Evolutionary conservation across 2,888 invertebrate species (phyloP).

Genomic region (Rhagonycha lutea): DNA sequence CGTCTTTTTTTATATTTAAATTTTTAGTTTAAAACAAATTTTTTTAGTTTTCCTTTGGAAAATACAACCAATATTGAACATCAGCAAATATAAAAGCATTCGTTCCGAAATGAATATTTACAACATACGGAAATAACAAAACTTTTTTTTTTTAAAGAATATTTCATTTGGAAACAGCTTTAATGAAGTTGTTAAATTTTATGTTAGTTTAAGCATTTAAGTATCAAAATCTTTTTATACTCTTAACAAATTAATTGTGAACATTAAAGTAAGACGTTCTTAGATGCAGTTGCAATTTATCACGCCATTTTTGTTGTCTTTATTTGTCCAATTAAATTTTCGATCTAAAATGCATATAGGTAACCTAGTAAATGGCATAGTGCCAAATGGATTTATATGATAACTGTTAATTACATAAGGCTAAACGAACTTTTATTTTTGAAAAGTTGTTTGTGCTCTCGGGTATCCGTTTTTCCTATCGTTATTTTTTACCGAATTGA

Average conservation of each 20-base stretch:
- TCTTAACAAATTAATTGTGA: background rate
- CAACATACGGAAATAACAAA: background rate
- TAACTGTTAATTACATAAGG: background rate
- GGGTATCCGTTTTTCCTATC: background rate
- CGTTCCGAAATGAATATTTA: background rate
- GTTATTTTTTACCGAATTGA: no score
- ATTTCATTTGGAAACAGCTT: background rate
- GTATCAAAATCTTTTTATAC: background rate
- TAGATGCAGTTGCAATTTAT: background rate
- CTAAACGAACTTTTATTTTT: background rate
- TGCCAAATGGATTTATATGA: constrained; percentile 5
- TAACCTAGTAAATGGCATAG: constrained; percentile 11
- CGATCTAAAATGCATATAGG: background rate
- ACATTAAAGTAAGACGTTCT: background rate
- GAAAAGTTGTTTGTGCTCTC: background rate
- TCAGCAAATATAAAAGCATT: background rate
- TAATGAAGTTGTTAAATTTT: background rate
- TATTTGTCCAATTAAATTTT: constrained; percentile 4
- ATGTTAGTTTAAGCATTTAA: background rate
- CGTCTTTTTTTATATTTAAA: background rate
- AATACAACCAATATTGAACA: background rate
- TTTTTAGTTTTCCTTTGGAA: background rate
- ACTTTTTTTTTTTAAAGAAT: background rate
- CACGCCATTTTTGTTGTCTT: background rate
- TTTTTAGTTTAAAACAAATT: background rate